phyloP scores from a whole-genome alignment of 2,797 vertebrate genomes.

The Neostethus bicornis region DNA sequence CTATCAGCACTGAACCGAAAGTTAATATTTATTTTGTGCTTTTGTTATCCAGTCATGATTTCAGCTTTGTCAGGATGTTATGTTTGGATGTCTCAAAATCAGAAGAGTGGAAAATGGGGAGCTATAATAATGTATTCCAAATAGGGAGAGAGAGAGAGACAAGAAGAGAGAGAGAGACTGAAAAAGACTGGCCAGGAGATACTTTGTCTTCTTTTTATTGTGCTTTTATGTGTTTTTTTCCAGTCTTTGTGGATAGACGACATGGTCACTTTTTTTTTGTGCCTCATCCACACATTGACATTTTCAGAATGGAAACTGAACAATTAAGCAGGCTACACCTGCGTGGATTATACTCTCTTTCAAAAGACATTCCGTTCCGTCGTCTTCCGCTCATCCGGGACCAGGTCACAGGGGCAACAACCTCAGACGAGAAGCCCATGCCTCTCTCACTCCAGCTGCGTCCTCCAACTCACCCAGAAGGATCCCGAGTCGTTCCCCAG shows the following conservation, averaged over 20 bases:
- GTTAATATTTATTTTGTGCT: constrained; percentile 53
- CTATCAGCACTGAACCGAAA: constrained; percentile 45
- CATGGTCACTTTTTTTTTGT: too few relatives aligned
- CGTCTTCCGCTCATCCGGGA: too few relatives aligned
- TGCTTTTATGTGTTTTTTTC: constrained; percentile 31
- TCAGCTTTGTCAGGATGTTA: constrained; percentile 38
- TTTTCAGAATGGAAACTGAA: too few relatives aligned
- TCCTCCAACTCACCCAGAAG: too few relatives aligned
- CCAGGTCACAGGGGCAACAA: too few relatives aligned
- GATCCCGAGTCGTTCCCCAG: too few relatives aligned
- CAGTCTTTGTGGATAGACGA: constrained; percentile 19
- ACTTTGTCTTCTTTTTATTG: constrained; percentile 23
- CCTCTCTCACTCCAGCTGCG: too few relatives aligned
- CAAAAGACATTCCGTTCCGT: too few relatives aligned
- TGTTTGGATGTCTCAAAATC: constrained; percentile 30
- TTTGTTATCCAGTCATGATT: constrained; percentile 43
- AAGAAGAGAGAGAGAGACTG: constrained; percentile 39
- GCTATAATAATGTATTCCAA: constrained; percentile 33
- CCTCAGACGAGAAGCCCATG: too few relatives aligned
- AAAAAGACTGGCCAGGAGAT: constrained; percentile 21
- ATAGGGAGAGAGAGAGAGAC: constrained; percentile 31
- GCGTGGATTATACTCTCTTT: too few relatives aligned
- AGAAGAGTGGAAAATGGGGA: constrained; percentile 31
- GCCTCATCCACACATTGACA: constrained; percentile 1
- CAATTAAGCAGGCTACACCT: too few relatives aligned